These are phyloP conservation scores for Torymus texanus DNA, from an alignment of 2,888 invertebrate genomes.

Conservation along the genomic window DNA sequence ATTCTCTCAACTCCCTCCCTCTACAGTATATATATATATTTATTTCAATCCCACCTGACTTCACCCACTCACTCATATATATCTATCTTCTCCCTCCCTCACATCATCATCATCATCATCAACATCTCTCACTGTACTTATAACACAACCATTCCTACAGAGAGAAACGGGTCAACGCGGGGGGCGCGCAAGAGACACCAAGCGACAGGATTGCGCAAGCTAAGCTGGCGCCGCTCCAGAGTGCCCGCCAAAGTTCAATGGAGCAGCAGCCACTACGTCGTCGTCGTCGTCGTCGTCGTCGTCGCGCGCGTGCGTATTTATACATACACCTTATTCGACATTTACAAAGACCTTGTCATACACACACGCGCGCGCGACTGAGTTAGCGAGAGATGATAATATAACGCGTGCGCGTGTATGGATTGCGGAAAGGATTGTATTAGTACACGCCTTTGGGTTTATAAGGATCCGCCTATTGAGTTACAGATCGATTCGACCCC, in stretches of 20 bases:
- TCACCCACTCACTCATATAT: no score
- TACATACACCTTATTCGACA: background rate
- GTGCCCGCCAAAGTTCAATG: constrained; percentile 73
- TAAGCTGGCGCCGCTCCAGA: constrained; percentile 68
- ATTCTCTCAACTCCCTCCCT: no score
- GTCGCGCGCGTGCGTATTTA: constrained; percentile 1
- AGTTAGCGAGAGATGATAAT: no score
- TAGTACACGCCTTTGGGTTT: no score
- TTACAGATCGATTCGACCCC: no score
- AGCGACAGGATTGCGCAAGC: constrained; percentile 66
- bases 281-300: constrained; percentile 59
- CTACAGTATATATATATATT: no score
- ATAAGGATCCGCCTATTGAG: no score
- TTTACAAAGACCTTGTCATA: constrained; percentile 11
- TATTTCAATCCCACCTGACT: no score
- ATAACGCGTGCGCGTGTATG: no score
- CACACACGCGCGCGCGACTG: no score
- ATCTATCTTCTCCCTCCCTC: no score
- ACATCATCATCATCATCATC: background rate
- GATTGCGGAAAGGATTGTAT: no score
- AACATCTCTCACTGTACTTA: background rate
- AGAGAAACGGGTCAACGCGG: constrained; percentile 70
- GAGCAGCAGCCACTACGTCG: constrained; percentile 62
- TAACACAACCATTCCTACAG: background rate
- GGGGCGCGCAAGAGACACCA: constrained; percentile 59